Evolutionary conservation across 2,888 invertebrate genomes (phyloP), one percentile per base, ranked within the genome.

Genomic region (Monopis laevigella): DNA sequence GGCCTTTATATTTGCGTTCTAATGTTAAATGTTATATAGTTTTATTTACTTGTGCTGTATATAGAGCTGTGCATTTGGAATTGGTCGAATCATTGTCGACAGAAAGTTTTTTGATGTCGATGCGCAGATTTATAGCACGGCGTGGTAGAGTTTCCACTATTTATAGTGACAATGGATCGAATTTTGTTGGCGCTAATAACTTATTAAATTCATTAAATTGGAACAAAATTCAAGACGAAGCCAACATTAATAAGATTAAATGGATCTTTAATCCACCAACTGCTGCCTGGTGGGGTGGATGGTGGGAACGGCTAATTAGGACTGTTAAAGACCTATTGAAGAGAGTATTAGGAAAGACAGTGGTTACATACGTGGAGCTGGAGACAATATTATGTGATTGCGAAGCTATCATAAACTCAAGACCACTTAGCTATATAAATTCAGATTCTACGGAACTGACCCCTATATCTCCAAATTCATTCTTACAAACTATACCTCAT

Each of bases 271-370:
- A 60, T 39, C 59, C 63, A 3, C 65, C 64, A 3, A 47, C 53
- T 1, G 59, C 67, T 2, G 48, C 68, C 2, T 75, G 72, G 69
- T 62, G 62, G 65, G 68, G 69, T 36, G 70, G 73, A 29, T 63
- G 58, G 48, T 75, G 63, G 54, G 69, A 74, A 48, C 47, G 67
- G 12, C 45, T 74, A 3, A 51, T 71, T 8, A 52, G 59, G 6
- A 38, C 61, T 5, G 26, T 69, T 3, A 75, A 77, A 46, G 42
- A 44, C 7, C 40, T 66, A 7, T 42, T 73, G 11, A 42, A 58
- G 10, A 51, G 55, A 40, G 49, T 58, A 5, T 44, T 73, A 2
- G 62, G 68, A 7, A 53, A 51, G 29, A 49, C 56, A 1, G 32
- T 32, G 8, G 24, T 46, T 2, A 24, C 6, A 8, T 42, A 12